phyloP scores from a whole-genome alignment of 1,140 invertebrate species.

The Holcopasites calliopsidis region DNA sequence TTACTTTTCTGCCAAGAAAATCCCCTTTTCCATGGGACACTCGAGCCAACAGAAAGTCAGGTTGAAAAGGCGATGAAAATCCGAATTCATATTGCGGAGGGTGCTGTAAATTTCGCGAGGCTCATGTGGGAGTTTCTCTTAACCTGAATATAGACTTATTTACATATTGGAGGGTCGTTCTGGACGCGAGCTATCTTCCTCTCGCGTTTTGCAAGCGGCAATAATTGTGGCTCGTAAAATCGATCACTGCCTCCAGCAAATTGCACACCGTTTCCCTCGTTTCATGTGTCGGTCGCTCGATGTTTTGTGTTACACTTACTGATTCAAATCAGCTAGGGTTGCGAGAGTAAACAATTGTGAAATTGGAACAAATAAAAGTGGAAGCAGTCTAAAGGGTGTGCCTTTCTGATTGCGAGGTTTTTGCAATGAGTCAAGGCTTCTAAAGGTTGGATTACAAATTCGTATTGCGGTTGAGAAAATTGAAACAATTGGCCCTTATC shows the following conservation, averaged over 20 bases:
- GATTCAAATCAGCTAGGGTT: too few relatives aligned
- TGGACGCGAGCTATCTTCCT: constrained; percentile 22
- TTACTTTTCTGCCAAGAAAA: neutral
- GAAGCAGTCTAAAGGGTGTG: too few relatives aligned
- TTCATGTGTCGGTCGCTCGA: neutral
- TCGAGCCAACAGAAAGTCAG: too few relatives aligned
- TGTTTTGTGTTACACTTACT: neutral
- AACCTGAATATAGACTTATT: constrained; percentile 53
- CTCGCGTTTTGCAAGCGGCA: neutral
- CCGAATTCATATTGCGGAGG: too few relatives aligned
- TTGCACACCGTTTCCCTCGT: neutral
- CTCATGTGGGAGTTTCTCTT: constrained; percentile 28
- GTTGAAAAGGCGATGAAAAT: neutral
- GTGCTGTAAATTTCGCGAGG: constrained; percentile 22
- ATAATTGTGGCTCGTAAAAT: constrained; percentile 35
- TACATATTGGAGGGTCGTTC: constrained; percentile 43
- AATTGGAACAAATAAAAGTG: too few relatives aligned
- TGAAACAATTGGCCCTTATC: constrained; percentile 31
- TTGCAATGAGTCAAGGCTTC: too few relatives aligned
- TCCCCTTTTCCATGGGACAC: too few relatives aligned
- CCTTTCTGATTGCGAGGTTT: too few relatives aligned
- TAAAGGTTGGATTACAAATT: too few relatives aligned
- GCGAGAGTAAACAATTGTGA: too few relatives aligned
- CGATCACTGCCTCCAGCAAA: constrained; percentile 21
- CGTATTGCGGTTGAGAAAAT: too few relatives aligned